These are phyloP conservation scores for Marcusenius ussheri DNA, from an alignment of 2,113 vertebrate genomes.

Conservation along the genomic window DNA sequence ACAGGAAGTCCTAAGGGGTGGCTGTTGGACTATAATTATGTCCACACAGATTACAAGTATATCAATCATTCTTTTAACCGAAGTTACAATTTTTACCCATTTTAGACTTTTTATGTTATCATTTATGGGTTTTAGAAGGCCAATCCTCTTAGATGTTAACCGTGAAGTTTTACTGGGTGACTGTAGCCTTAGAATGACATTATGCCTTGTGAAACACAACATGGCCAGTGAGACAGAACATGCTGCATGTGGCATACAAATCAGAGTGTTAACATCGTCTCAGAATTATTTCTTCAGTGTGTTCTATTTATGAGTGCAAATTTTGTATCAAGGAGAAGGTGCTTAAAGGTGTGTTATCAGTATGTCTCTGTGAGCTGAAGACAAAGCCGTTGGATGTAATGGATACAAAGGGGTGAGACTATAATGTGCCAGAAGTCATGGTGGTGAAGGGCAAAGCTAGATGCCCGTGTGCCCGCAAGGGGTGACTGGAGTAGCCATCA, in stretches of 20 bases:
- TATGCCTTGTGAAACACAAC: slow-evolving; percentile 16
- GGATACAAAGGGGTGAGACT: neutral
- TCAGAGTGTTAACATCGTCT: slow-evolving; percentile 14
- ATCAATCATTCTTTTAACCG: slow-evolving; percentile 33
- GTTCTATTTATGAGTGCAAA: slow-evolving; percentile 17
- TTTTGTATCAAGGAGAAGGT: slow-evolving; percentile 9
- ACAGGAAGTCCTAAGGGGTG: neutral
- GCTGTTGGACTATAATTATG: neutral
- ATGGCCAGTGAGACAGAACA: neutral
- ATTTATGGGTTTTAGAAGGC: slow-evolving; percentile 1
- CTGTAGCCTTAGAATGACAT: slow-evolving; percentile 22
- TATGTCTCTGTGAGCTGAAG: neutral
- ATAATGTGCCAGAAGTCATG: neutral
- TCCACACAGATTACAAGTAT: neutral
- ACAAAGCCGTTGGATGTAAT: neutral
- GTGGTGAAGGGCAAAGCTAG: neutral
- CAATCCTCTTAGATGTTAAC: slow-evolving; percentile 25
- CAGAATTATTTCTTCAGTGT: neutral
- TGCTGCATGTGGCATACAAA: neutral
- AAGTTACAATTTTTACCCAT: slow-evolving; percentile 33
- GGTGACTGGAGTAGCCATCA: neutral
- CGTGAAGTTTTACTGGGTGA: slow-evolving; percentile 16
- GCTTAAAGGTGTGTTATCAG: slow-evolving; percentile 6
- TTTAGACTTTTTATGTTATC: slow-evolving; percentile 35
- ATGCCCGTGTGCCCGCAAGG: neutral